Base-by-base conservation (phyloP, 2,888 invertebrate genomes). In the Orthonychiurus folsomi region DNA sequence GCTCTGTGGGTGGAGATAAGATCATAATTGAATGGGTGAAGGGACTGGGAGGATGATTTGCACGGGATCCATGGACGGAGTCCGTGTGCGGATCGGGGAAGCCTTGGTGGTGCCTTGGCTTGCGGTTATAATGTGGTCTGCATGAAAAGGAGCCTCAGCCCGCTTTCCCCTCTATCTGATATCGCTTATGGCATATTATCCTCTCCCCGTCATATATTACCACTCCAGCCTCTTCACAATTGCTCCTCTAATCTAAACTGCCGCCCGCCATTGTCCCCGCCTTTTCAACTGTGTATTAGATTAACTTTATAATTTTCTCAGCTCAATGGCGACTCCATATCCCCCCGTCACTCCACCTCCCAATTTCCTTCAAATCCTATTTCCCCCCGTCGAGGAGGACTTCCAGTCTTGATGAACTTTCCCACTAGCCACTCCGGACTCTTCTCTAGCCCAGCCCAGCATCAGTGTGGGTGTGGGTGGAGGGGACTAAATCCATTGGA, bases 251-350 rank as follows among this genome's bases (percentile, higher is more conserved):
- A 68, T 66, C 69, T 67, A 66, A 69, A 68, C 68, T 64, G 63
- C 65, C 63, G 63, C 61, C 64, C 60, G n/a, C 63, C 66, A 69
- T 69, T 69, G 69, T 68, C 59, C 64, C 61, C 60, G 66, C 65
- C 69, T 68, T 67, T 69, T 69, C 69, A 69, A 66, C 66, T 68
- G 69, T 67, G 63, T 63, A 64, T 66, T 63, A 68, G 69, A 69
- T 69, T 69, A 69, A 69, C 67, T 69, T 69, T 69, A 69, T 69
- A 69, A 69, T 69, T 69, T 68, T 67, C 67, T 67, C 67, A 69
- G 60, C 60, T 66, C 66, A 66, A 69, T 69, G 62, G 65, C 62
- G 63, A 56, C 26, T 59, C n/a, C n/a, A n/a, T n/a, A n/a, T n/a
- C n/a, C n/a, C n/a, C n/a, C n/a, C 61, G 23, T 59, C 61, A 27